Base-by-base conservation (phyloP, 2,113 vertebrate genomes). In the Bucco capensis region DNA sequence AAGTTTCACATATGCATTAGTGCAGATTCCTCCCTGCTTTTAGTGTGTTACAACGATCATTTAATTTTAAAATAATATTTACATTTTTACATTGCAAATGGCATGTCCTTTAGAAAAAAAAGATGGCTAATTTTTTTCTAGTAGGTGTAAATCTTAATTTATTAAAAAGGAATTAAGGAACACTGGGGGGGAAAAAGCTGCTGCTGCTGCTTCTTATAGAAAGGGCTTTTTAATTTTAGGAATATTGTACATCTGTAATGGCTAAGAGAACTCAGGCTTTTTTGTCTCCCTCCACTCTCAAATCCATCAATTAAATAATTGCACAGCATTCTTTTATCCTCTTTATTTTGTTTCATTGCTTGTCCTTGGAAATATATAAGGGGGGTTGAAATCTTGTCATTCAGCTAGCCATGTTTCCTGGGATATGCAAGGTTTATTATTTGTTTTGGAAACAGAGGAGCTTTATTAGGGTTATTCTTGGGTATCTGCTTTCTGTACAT, bases 361-460 rank as follows among this genome's bases (percentile, higher is more conserved):
- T 81, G 31, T 79, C 53, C 66, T 72, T 88, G 76, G 40, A 86
- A 94, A 88, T 65, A 21, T 6, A 28, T 38, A 19, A 25, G 14
- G 18, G 37, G 42, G 42, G 25, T 12, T 27, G 33, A 35, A 49
- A 35, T 65, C 85, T 77, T 92, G 73, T 88, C 70, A 88, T 92
- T 90, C 77, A 82, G 53, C 57, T 83, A 31, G 28, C 38, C 12
- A 5, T 90, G 90, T 96, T 96, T 94, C 94, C 93, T 92, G 86
- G 96, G 92, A 90, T 92, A 96, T 96, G 58, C 54, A 92, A 88
- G 88, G 86, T 90, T 96, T 96, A 73, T 86, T 92, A 79, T 95
- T 96, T 94, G 96, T 95, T 96, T 96, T 96, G 96, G 93, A 96
- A 95, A 96, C 83, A 82, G 15, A 16, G 57, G 53, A 93, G 38